These are phyloP conservation scores for Agrilus mali DNA, from an alignment of 2,888 invertebrate genomes.

Conservation along the genomic window DNA sequence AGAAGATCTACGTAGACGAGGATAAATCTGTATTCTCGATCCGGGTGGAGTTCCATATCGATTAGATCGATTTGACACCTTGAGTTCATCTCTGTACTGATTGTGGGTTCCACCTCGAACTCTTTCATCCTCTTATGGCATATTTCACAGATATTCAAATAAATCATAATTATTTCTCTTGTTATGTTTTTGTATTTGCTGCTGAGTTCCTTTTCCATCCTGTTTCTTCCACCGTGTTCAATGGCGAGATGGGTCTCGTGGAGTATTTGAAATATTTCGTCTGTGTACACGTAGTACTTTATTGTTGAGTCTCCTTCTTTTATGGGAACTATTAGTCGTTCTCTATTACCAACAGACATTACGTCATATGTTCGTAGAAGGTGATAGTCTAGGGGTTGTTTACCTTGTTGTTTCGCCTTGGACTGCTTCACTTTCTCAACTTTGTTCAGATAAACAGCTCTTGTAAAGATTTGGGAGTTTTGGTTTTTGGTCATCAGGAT, in stretches of 20 bases:
- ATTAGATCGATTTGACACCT: conserved; percentile 6
- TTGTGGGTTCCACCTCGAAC: conserved; percentile 1
- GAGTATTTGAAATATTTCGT: conserved; percentile 8
- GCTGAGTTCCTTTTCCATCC: conserved; percentile 6
- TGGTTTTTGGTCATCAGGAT: too few relatives aligned
- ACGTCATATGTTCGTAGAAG: conserved; percentile 1
- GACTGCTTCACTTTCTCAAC: background rate
- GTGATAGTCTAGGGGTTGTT: conserved; percentile 1
- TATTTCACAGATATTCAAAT: conserved; percentile 3
- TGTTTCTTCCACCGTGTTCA: conserved; percentile 7
- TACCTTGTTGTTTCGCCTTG: background rate
- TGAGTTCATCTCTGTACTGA: conserved; percentile 1
- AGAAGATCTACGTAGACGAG: conserved; percentile 26
- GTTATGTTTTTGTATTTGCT: conserved; percentile 8
- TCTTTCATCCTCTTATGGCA: conserved; percentile 5
- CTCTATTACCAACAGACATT: background rate
- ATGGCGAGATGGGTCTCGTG: conserved; percentile 9
- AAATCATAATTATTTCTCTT: conserved; percentile 6
- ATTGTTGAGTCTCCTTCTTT: conserved; percentile 1
- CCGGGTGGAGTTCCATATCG: conserved; percentile 8
- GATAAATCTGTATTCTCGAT: conserved; percentile 24
- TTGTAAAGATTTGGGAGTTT: too few relatives aligned
- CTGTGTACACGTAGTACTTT: conserved; percentile 3
- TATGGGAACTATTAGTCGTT: conserved; percentile 3
- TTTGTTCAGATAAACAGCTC: background rate